A percentile compares a stretch with the other conserved stretches of the same genome.
phyloP scores from a whole-genome alignment of 64 coral and sea anemone species.

The Montipora sp. region DNA sequence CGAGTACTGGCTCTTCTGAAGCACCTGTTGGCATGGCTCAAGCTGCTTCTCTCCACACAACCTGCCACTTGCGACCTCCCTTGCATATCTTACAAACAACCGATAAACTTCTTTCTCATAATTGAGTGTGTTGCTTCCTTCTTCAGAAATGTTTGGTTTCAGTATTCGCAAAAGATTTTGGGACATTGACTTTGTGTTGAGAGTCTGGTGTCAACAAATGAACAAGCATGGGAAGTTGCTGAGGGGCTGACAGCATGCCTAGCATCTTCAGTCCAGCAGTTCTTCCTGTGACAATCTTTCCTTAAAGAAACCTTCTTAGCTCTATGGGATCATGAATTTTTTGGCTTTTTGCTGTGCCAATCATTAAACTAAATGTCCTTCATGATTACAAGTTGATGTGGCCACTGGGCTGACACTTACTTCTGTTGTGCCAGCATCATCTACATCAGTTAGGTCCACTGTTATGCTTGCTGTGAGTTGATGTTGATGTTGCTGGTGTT shows the following conservation, averaged over 20 bases:
- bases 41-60: conserved; percentile 39
- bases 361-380: no score
- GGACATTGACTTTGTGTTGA: conserved; percentile 36
- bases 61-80: no score
- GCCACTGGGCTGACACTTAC: no score
- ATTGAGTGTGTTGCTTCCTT: conserved; percentile 40
- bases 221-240: conserved; percentile 32
- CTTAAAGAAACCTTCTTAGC: no score
- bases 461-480: no score
- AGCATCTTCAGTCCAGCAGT: conserved; percentile 28
- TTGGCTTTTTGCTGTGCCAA: no score
- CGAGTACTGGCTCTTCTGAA: conserved; percentile 41
- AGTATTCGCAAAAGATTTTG: conserved; percentile 30
- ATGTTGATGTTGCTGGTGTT: no score
- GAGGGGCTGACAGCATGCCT: conserved; percentile 42
- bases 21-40: conserved; percentile 48
- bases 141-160: conserved; percentile 53
- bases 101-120: not conserved
- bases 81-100: not conserved
- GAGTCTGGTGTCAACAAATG: conserved; percentile 53
- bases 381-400: no score
- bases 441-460: no score
- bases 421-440: no score
- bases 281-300: no score
- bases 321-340: no score